Conservation (phyloP, 1,140 invertebrate species). For the Ridgeia piscesae region DNA sequence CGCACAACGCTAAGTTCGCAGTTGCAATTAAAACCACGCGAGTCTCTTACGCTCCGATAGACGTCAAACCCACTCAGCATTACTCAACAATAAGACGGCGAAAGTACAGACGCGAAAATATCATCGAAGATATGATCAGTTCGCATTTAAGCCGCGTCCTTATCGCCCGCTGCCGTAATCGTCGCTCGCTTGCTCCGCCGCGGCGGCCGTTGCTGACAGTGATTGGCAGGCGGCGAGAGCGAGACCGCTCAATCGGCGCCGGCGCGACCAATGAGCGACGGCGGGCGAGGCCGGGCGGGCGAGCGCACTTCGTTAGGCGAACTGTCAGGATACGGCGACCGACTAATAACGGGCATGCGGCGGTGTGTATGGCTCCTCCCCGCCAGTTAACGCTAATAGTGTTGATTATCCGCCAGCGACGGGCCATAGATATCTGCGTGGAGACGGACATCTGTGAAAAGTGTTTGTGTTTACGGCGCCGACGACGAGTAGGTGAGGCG, state of each 20-base stretch:
- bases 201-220: neutral
- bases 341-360: neutral
- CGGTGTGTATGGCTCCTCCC: neutral
- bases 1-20: neutral
- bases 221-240: neutral
- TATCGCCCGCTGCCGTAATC: neutral
- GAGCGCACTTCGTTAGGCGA: neutral
- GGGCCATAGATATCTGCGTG: neutral
- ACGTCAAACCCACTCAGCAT: neutral
- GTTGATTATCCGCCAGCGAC: slow-evolving; percentile 3
- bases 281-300: neutral
- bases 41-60: neutral
- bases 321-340: neutral
- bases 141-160: neutral
- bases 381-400: neutral
- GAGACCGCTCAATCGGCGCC: neutral
- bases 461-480: neutral
- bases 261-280: neutral
- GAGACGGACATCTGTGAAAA: neutral
- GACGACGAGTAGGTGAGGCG: neutral
- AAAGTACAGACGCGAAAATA: neutral
- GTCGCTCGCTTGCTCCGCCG: too few relatives aligned
- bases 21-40: neutral
- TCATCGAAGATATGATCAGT: neutral
- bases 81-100: neutral